Base-by-base conservation (phyloP, 2,113 vertebrate genomes). In the Pomatorhinus ruficollis region DNA sequence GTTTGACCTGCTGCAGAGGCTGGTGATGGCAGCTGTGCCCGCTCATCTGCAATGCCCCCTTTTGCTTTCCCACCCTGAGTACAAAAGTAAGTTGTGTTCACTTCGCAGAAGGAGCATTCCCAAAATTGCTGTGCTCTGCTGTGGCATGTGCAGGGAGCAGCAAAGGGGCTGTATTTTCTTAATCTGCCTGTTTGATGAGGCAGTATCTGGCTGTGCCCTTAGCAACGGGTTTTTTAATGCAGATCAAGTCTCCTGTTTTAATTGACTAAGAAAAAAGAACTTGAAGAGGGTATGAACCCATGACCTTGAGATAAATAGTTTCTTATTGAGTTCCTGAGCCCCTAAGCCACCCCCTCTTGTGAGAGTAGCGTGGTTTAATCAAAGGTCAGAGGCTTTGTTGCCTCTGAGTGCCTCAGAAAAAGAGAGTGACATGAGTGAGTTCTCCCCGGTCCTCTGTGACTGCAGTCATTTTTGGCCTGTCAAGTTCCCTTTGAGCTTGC, bases 221-320 rank as follows among this genome's bases (percentile, higher is more conserved):
- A 83, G 79, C 88, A 85, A 74, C 45, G 5, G 17, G 9, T 75
- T 90, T 90, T 96, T 77, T 24, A 77, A 81, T 83, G 50, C 60
- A 90, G 75, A 80, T 92, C 1, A 11, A 93, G 68, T 63, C 68
- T 87, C 15, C 49, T 94, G 31, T 96, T 95, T 90, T 96, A 96
- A 83, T 75, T 83, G 79, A 96, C 79, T 68, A 56, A 90, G 83
- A 66, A 94, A 56, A 93, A 91, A 95, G 84, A 87, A 77, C 63
- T 82, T 85, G 66, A 82, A 93, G 83, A 88, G 90, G 33, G 52
- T 92, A 56, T 92, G 93, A 95, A 95, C 93, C 79, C n/a, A 18
- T 35, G 93, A 95, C 95, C 95, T 92, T 83, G 83, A 92, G 91
- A 81, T 60, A 95, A 96, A 96, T 86, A 71, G 93, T 74, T 94